Evolutionary conservation across 2,888 invertebrate genomes (phyloP).

Genomic region (Polymixis lichenea): DNA sequence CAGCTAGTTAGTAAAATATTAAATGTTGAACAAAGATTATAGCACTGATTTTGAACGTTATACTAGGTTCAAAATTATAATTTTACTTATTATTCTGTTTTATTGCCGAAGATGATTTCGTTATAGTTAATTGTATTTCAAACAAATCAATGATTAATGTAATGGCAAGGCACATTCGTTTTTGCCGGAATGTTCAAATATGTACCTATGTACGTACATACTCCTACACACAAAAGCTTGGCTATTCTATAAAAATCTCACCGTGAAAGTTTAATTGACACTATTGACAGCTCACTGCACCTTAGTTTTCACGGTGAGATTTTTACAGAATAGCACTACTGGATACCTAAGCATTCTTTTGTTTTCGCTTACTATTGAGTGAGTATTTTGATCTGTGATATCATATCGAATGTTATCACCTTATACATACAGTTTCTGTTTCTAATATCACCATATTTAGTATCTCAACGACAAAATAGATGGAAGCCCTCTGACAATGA

Average conservation of each 20-base stretch:
- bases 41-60: background rate
- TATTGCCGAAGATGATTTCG: no score
- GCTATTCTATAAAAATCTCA: no score
- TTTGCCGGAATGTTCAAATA: background rate
- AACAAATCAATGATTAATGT: background rate
- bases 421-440: background rate
- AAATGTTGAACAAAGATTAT: background rate
- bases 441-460: background rate
- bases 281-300: no score
- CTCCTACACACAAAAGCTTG: background rate
- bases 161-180: background rate
- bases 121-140: background rate
- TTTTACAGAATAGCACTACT: no score
- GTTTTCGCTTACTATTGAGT: background rate
- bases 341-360: no score
- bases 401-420: background rate
- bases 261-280: no score
- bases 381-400: background rate
- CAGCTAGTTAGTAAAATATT: background rate
- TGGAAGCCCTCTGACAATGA: constrained; percentile 4
- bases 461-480: background rate
- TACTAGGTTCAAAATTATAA: no score
- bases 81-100: background rate
- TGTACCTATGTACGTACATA: no score
- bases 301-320: no score